Evolutionary conservation across 1,140 invertebrate species (phyloP).

Genomic region (Watersipora subatra): DNA sequence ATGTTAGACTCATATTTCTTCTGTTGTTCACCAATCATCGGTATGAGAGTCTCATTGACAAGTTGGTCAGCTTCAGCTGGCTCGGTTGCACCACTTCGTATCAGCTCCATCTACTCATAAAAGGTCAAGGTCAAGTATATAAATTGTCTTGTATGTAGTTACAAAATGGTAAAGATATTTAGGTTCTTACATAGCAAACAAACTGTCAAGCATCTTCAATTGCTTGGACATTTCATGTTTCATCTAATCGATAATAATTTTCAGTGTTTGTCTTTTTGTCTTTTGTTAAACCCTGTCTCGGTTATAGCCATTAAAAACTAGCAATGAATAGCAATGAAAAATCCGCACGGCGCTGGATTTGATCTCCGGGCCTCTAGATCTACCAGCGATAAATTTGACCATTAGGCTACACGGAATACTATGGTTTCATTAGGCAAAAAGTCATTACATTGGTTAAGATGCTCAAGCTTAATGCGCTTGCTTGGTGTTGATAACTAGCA

Average conservation of each 20-base stretch:
- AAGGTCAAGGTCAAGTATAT: not conserved
- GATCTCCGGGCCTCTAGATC: too few relatives aligned
- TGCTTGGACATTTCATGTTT: not conserved
- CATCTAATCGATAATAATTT: not conserved
- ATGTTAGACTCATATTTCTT: conserved; percentile 27
- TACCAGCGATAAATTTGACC: too few relatives aligned
- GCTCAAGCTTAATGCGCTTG: too few relatives aligned
- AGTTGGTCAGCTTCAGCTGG: conserved; percentile 19
- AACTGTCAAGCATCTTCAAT: not conserved
- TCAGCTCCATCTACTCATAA: conserved; percentile 17
- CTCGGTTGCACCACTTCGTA: conserved; percentile 22
- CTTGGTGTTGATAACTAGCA: too few relatives aligned
- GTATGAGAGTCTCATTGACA: conserved; percentile 28
- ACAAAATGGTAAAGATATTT: not conserved
- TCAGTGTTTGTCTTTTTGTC: not conserved
- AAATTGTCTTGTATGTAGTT: not conserved
- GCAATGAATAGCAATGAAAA: too few relatives aligned
- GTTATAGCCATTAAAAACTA: too few relatives aligned
- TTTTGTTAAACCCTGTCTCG: too few relatives aligned
- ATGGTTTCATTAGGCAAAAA: too few relatives aligned
- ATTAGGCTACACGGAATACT: too few relatives aligned
- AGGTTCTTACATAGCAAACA: not conserved
- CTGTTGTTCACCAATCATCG: conserved; percentile 31
- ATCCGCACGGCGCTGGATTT: too few relatives aligned
- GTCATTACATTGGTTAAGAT: too few relatives aligned